Evolutionary conservation across 1,140 invertebrate genomes (phyloP).

Genomic region (Drosophila albomicans): DNA sequence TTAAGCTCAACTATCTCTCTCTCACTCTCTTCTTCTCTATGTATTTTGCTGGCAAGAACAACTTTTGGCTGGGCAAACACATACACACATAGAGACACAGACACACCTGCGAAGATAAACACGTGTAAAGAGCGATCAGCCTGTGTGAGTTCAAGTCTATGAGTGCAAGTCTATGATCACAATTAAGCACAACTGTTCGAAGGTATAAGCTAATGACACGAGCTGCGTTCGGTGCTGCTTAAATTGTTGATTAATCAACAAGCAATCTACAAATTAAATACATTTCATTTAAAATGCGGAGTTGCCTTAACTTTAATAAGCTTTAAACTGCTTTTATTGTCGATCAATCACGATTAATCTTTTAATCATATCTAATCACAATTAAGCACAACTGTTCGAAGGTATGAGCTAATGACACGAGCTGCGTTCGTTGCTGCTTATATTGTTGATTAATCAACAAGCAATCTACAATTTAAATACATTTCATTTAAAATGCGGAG

Average conservation of each 20-base stretch:
- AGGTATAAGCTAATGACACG: neutral
- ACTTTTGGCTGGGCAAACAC: conserved; percentile 9
- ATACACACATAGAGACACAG: neutral
- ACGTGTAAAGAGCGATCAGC: conserved; percentile 15
- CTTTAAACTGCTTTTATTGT: no score
- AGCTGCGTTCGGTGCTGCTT: neutral
- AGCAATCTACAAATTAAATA: neutral
- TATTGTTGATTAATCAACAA: neutral
- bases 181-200: neutral
- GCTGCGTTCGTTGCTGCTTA: no score
- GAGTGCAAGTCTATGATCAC: conserved; percentile 2
- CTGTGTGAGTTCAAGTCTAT: neutral
- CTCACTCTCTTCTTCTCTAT: neutral
- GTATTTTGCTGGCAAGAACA: conserved; percentile 6
- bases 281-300: neutral
- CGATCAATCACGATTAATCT: no score
- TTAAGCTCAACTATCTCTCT: neutral
- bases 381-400: neutral
- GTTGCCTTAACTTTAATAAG: no score
- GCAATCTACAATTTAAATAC: no score
- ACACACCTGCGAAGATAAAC: neutral
- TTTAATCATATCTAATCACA: neutral
- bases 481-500: no score
- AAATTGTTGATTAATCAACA: neutral
- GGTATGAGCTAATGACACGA: no score